Evolutionary conservation across 1,140 invertebrate genomes (phyloP).

Genomic region (Eupristina koningsbergeri): DNA sequence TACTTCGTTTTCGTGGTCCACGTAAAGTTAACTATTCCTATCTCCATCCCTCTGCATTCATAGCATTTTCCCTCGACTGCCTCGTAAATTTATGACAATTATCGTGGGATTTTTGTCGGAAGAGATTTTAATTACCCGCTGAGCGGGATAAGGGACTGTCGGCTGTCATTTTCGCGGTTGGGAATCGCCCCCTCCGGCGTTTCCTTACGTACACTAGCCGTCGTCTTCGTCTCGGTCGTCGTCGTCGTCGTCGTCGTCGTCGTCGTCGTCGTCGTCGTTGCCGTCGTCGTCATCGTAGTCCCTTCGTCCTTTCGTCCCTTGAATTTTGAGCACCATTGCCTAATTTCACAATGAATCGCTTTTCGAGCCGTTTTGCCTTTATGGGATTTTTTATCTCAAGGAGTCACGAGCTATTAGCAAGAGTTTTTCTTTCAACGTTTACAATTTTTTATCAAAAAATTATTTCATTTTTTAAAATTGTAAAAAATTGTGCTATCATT

Average conservation of each 20-base stretch:
- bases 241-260: no score
- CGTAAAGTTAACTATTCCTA: not conserved
- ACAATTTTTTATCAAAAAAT: no score
- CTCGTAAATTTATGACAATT: conserved; percentile 48
- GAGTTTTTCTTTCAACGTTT: no score
- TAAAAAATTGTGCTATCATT: no score
- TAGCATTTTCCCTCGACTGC: not conserved
- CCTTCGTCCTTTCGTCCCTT: no score
- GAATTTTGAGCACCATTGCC: not conserved
- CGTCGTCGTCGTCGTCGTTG: no score
- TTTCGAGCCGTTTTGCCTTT: conserved; percentile 47
- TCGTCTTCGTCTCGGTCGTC: no score
- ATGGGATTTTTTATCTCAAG: not conserved
- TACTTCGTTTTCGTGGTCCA: not conserved
- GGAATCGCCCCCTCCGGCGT: conserved; percentile 32
- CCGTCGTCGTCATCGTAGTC: no score
- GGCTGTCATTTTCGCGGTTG: conserved; percentile 45
- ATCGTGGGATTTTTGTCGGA: conserved; percentile 43
- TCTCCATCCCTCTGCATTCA: not conserved
- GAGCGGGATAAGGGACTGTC: conserved; percentile 38
- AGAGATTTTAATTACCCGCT: conserved; percentile 49
- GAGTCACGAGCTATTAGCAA: no score
- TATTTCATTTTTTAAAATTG: no score
- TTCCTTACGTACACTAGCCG: not conserved
- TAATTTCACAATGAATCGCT: conserved; percentile 41